These are phyloP conservation scores for Hyposmocoma kahamanoa DNA, from an alignment of 1,140 invertebrate species.

Conservation along the genomic window DNA sequence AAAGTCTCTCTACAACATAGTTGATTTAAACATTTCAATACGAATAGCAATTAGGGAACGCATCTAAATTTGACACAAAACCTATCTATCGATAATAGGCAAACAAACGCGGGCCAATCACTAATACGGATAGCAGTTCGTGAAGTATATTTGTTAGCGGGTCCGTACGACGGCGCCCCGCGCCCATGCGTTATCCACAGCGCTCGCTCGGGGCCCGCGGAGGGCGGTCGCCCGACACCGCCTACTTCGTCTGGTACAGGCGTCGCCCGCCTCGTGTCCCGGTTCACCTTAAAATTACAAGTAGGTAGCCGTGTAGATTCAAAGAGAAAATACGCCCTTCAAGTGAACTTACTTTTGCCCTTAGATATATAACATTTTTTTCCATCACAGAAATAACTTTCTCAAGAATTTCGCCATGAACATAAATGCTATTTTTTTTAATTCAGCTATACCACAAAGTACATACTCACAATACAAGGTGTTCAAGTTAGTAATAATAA, in stretches of 20 bases:
- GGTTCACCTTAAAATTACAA: slow-evolving; percentile 48
- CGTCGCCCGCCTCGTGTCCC: slow-evolving; percentile 61
- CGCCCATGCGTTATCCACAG: slow-evolving; percentile 56
- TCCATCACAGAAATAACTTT: no score
- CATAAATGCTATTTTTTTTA: no score
- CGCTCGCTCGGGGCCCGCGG: slow-evolving; percentile 55
- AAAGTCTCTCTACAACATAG: no score
- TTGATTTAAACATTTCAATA: no score
- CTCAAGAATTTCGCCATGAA: no score
- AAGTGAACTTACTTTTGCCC: slow-evolving; percentile 16
- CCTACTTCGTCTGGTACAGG: slow-evolving; percentile 70
- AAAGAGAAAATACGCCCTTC: slow-evolving; percentile 50
- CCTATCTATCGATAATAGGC: slow-evolving; percentile 44
- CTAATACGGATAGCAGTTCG: slow-evolving; percentile 57
- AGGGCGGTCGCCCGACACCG: slow-evolving; percentile 65
- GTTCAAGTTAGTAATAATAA: no score
- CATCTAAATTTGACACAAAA: no score
- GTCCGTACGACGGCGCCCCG: slow-evolving; percentile 61
- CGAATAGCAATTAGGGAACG: no score
- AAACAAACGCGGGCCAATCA: slow-evolving; percentile 33
- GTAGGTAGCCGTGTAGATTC: slow-evolving; percentile 30
- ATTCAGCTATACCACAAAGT: no score
- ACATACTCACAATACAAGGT: no score
- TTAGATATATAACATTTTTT: no score
- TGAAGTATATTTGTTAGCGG: slow-evolving; percentile 69